Base-by-base conservation (phyloP, 2,113 vertebrate genomes). In the Glaucomys volans region DNA sequence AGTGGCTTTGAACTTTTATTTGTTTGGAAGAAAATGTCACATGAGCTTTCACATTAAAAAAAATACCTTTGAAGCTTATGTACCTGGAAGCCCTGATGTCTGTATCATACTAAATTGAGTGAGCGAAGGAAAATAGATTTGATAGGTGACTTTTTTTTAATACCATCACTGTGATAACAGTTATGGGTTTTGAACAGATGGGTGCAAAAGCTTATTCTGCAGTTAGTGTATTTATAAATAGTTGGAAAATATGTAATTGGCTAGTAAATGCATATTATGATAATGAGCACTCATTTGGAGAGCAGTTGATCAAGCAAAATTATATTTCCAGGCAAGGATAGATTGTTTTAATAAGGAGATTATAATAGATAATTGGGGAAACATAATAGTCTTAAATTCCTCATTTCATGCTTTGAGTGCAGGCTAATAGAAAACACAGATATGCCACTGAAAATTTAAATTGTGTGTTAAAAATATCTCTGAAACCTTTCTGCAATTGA, bases 1-100 rank as follows among this genome's bases (percentile, higher is more conserved):
- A 75, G 26, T 80, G 71, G 66, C 95, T 96, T 93, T 97, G 94
- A 96, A 96, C 85, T 95, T 96, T 82, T 97, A 84, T 97, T 96
- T 91, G 80, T 97, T 94, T 97, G 95, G 87, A 96, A 94, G 89
- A 95, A 85, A 57, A n/a, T 77, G 50, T 79, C 77, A 57, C 76
- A 94, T 81, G 76, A 87, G 42, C 47, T 92, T 84, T 62, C 57
- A 66, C 37, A 89, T 89, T 69, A 96, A 93, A 94, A 79, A 96
- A 93, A 94, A 79, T 20, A 69, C 8, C 40, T 93, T 96, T 97
- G 91, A 96, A 93, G 66, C 83, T 91, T 59, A 79, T 10, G 1
- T 47, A 79, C 20, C 22, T 52, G 13, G 77, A 94, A 77, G 40
- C 54, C 57, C n/a, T 93, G 62, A 64, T 84, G 37, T 66, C 57